Base-by-base conservation (phyloP, 2,797 vertebrate genomes). In the Phalanger gymnotis region DNA sequence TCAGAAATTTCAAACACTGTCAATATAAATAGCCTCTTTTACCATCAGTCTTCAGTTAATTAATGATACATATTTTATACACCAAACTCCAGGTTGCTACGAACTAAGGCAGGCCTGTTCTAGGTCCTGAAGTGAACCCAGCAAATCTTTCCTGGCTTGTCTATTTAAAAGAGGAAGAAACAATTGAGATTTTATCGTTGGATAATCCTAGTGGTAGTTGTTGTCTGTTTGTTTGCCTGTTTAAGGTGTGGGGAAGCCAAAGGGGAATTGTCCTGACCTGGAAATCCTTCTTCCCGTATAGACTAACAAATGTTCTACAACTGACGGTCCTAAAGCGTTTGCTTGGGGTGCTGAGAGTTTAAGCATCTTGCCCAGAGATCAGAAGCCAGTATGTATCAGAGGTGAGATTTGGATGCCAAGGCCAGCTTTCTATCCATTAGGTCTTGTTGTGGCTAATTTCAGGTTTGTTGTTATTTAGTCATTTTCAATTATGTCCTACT, bases 91-190 rank as follows among this genome's bases (percentile, higher is more conserved):
- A 90, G 13, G 93, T 87, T 91, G 12, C 91, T 92, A 57, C 22
- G 92, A 92, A 93, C 54, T 31, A 95, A 90, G 95, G 58, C 13
- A 53, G 61, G 10, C 31, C 94, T 61, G 93, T 57, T 57, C 55
- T 2, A 95, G 3, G 14, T 54, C 34, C 10, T 95, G 55, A 31
- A 53, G 66, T 89, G 90, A 91, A 31, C 0, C 51, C 25, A 81
- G 73, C 47, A 81, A 47, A 81, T 47, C n/a, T 81, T 47, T 47
- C 31, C 19, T 30, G 61, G 91, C 90, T 93, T 93, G 3, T 14
- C 0, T 73, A 52, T 53, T 54, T 93, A 47, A 30, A 14, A 40
- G 92, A 93, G 10, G 53, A 58, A 91, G 4, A 90, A 34, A 10
- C 55, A 55, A 27, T 11, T 87, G 73, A n/a, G 40, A 87, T 87